Evolutionary conservation across 1,140 invertebrate genomes (phyloP), one percentile per base, ranked within the genome.

Genomic region (Papilio polytes): DNA sequence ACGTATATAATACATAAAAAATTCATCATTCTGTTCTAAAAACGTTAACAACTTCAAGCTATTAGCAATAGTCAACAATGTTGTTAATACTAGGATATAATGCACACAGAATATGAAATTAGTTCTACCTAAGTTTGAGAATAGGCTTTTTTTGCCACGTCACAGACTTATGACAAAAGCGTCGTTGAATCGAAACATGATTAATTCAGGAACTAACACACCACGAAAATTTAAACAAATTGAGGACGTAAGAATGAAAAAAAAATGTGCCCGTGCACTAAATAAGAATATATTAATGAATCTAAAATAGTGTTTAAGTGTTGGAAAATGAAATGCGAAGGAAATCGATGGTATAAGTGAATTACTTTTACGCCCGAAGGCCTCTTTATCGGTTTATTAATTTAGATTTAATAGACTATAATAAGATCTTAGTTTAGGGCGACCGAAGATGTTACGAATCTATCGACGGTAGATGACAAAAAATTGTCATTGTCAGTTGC

Each of bases 51-150:
- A 94, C 90, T 91, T 95, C 94, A 95, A 95, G 94, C 94, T 94
- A 95, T 92, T 94, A 95, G 94, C 94, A 95, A 95, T 94, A 95
- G 92, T 95, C 92, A 95, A 95, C 94, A 95, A 94, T 94, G 92
- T 93, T 93, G 92, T 93, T 94, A 89, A 92, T 89, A 88, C 91
- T 94, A 94, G 89, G 88, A 91, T 86, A 91, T 90, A 90, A 92
- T 93, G 89, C 93, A 94, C 93, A 93, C 92, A 89, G 90, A 94
- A 92, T 85, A 90, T 91, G 89, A 81, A 88, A 86, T 78, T 44
- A 63, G 59, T 80, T 83, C 87, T 90, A 91, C 80, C 83, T 88
- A 85, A 78, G 41, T 84, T 86, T 84, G 85, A 81, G 81, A 82
- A 86, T 84, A 87, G 87, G 83, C 84, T 82, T 81, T 82, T n/a